phyloP scores from a whole-genome alignment of 1,140 invertebrate genomes.

The Pomacea maculata region DNA sequence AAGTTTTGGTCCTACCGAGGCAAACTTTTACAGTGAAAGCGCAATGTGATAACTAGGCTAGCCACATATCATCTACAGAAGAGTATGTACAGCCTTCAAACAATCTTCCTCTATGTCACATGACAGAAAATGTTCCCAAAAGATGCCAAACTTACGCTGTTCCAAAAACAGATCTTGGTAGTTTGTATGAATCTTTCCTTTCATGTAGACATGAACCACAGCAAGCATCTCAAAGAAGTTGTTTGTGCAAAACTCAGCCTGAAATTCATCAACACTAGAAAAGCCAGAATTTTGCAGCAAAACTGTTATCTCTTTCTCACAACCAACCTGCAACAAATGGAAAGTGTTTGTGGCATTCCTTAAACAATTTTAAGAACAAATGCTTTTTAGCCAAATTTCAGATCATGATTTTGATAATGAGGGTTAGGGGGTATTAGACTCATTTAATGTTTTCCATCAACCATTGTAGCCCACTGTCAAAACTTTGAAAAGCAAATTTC shows the following conservation, averaged over 20 bases:
- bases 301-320: slow-evolving; percentile 24
- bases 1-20: no score
- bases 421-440: no score
- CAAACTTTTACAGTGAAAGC: no score
- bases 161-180: slow-evolving; percentile 59
- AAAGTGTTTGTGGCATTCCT: no score
- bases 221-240: slow-evolving; percentile 55
- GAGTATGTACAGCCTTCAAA: not conserved
- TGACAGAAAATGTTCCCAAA: not conserved
- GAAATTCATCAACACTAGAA: slow-evolving; percentile 33
- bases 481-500: no score
- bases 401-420: no score
- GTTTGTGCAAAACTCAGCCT: slow-evolving; percentile 56
- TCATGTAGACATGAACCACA: slow-evolving; percentile 41
- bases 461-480: no score
- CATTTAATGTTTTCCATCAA: no score
- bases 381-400: no score
- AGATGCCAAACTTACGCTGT: slow-evolving; percentile 46
- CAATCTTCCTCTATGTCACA: no score
- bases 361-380: no score
- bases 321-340: slow-evolving; percentile 37
- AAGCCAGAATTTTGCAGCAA: slow-evolving; percentile 24
- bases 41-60: no score
- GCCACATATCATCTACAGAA: not conserved
- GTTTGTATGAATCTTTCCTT: slow-evolving; percentile 40